phyloP scores from a whole-genome alignment of 64 coral and sea anemone species.

The Montipora sp. region DNA sequence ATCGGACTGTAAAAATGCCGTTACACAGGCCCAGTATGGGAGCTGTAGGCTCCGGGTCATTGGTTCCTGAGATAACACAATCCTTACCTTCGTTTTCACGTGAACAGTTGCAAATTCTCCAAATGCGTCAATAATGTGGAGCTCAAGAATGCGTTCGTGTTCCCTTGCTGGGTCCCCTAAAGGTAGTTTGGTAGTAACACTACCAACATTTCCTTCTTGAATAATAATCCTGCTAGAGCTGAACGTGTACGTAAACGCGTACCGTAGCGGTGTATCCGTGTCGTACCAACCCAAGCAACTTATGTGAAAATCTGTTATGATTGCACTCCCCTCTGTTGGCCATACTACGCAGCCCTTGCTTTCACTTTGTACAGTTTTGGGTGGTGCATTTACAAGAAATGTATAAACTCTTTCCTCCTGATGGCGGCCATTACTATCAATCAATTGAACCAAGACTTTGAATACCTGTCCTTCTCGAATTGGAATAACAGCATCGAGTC shows the following conservation, averaged over 20 bases:
- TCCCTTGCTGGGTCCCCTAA: slow-evolving; percentile 18
- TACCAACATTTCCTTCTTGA: slow-evolving; percentile 12
- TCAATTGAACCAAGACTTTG: not conserved
- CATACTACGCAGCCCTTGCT: not conserved
- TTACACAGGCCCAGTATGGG: too few species aligned
- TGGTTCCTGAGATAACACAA: not conserved
- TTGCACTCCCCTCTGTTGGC: slow-evolving; percentile 41
- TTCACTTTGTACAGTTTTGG: not conserved
- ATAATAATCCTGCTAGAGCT: slow-evolving; percentile 55
- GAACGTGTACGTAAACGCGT: slow-evolving; percentile 45
- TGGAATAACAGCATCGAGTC: not conserved
- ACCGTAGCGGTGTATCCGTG: slow-evolving; percentile 15
- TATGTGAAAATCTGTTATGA: slow-evolving; percentile 41
- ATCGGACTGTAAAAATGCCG: too few species aligned
- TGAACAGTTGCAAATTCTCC: slow-evolving; percentile 52
- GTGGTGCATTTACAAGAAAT: slow-evolving; percentile 36
- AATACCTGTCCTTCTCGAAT: slow-evolving; percentile 22
- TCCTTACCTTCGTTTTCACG: slow-evolving; percentile 51
- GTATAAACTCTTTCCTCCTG: slow-evolving; percentile 37
- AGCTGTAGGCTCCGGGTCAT: too few species aligned
- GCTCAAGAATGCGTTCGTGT: slow-evolving; percentile 14
- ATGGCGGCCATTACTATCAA: not conserved
- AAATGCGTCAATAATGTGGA: slow-evolving; percentile 45
- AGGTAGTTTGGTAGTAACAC: slow-evolving; percentile 17
- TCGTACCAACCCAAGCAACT: slow-evolving; percentile 63